Conservation (phyloP, 1,140 invertebrate species). For the Lordiphosa mommai region DNA sequence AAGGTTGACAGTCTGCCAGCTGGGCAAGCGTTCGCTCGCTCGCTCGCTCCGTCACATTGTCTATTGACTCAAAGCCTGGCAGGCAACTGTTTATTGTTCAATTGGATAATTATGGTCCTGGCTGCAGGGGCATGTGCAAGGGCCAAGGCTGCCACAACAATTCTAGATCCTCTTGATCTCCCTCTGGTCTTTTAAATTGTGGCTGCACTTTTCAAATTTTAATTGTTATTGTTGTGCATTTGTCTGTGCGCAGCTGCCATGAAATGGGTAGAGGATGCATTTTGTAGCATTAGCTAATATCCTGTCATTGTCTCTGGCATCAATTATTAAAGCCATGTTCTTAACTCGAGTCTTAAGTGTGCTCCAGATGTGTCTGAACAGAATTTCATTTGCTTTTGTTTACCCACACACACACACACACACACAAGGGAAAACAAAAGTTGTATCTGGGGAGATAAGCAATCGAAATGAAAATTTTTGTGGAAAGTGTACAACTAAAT, state of each 20-base stretch:
- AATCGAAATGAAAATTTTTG: conserved; percentile 30
- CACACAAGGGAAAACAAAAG: background rate
- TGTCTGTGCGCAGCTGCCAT: conserved; percentile 59
- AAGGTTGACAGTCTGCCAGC: conserved; percentile 37
- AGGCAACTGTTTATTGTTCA: conserved; percentile 75
- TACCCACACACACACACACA: too few relatives aligned
- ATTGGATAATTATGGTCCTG: conserved; percentile 69
- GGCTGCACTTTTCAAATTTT: conserved; percentile 50
- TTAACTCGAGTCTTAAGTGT: conserved; percentile 10
- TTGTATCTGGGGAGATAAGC: background rate
- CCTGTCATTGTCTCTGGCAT: conserved; percentile 49
- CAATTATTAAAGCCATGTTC: conserved; percentile 64
- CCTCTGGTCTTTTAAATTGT: conserved; percentile 25
- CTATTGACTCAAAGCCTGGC: conserved; percentile 62
- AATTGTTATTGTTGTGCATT: conserved; percentile 77
- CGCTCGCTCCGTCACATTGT: conserved; percentile 6
- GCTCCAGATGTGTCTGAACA: background rate
- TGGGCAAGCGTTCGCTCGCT: conserved; percentile 36
- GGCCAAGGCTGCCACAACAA: conserved; percentile 31
- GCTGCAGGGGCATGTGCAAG: conserved; percentile 27
- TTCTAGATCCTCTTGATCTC: background rate
- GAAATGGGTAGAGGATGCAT: conserved; percentile 64
- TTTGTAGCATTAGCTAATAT: conserved; percentile 68
- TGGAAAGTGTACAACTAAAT: conserved; percentile 27
- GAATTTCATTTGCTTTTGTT: background rate